Conservation (phyloP, 1,140 invertebrate species). For the Battus philenor region DNA sequence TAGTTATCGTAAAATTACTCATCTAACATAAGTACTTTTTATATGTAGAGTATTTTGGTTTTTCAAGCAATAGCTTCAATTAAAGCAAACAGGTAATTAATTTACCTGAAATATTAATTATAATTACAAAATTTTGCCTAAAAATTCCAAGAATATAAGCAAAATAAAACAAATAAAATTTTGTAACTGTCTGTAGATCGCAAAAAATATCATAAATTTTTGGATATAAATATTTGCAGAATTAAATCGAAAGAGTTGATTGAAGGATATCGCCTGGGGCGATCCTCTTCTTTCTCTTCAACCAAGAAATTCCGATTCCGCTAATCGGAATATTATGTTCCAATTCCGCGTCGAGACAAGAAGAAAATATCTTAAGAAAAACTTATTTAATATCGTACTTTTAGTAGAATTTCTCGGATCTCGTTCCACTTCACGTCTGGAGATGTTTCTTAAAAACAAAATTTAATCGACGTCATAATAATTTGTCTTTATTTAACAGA, state of each 20-base stretch:
- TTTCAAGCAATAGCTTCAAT: too few species aligned
- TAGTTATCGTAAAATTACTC: too few species aligned
- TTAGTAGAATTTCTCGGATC: constrained; percentile 1
- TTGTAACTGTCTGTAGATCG: too few species aligned
- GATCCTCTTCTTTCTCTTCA: constrained; percentile 40
- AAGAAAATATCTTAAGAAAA: constrained; percentile 24
- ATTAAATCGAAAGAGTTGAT: constrained; percentile 55
- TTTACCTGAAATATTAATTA: too few species aligned
- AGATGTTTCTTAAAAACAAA: constrained; percentile 4
- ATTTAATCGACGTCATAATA: not conserved
- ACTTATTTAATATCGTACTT: constrained; percentile 1
- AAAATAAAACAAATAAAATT: too few species aligned
- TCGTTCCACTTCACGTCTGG: not conserved
- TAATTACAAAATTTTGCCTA: too few species aligned
- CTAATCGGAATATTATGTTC: constrained; percentile 66
- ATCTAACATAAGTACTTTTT: too few species aligned
- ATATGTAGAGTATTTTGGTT: too few species aligned
- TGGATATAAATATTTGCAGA: constrained; percentile 27
- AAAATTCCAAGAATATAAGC: too few species aligned
- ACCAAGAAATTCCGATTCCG: constrained; percentile 30
- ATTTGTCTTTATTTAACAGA: not conserved
- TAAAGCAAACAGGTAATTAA: too few species aligned
- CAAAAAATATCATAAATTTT: constrained; percentile 4
- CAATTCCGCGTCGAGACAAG: constrained; percentile 25
- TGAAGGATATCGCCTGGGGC: constrained; percentile 44